phyloP scores from a whole-genome alignment of 2,797 vertebrate genomes.

The Vespertilio murinus region DNA sequence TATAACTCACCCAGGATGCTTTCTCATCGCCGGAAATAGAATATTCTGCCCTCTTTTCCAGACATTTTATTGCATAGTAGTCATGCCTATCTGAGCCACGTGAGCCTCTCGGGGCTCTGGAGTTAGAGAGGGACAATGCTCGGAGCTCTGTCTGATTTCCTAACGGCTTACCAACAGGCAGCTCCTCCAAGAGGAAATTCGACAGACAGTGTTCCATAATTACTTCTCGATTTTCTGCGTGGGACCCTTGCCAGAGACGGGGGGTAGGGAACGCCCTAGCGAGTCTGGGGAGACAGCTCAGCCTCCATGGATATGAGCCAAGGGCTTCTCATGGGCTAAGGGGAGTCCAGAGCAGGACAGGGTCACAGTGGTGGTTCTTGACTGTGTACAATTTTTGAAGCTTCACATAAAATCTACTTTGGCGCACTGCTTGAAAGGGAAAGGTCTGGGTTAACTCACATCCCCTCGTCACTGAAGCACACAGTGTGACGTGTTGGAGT shows the following conservation, averaged over 20 bases:
- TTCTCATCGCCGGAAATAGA: neutral
- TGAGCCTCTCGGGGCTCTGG: neutral
- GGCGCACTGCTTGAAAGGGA: neutral
- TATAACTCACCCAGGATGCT: neutral
- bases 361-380: neutral
- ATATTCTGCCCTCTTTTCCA: neutral
- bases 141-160: neutral
- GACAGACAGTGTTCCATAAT: neutral
- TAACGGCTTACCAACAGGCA: neutral
- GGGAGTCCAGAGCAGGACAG: neutral
- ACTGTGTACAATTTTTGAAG: neutral
- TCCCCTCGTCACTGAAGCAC: neutral
- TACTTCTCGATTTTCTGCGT: neutral
- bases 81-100: rapidly evolving
- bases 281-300: neutral
- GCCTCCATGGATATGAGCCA: neutral
- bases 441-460: neutral
- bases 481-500: rapidly evolving
- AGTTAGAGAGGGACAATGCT: neutral
- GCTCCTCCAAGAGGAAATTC: neutral
- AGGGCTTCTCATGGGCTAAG: neutral
- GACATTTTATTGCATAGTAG: neutral
- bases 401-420: neutral
- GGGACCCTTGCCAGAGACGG: neutral
- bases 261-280: neutral